Base-by-base conservation (phyloP, 1,140 invertebrate genomes). In the Nomia melanderi region DNA sequence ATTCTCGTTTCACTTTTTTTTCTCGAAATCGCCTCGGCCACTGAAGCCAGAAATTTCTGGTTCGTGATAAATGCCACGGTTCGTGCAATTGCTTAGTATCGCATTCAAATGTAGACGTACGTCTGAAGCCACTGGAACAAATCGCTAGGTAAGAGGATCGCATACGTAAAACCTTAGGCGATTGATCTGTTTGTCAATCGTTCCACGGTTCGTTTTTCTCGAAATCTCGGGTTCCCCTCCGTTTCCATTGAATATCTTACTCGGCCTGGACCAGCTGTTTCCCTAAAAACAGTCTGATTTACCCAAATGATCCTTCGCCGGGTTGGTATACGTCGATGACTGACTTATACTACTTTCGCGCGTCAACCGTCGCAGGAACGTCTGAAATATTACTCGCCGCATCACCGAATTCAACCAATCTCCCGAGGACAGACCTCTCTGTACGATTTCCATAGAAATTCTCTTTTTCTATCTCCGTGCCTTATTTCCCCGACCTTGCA, bases 101-200 rank as follows among this genome's bases (percentile, higher is more conserved):
- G 0, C 11, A 23, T 36, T 75, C 20, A 31, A 66, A 66, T 1
- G 50, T 67, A 75, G 23, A 53, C 39, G 50, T 74, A n/a, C 47
- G 62, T 39, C 4, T 14, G 23, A 47, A 53, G 39, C 57, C 27
- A n/a, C 33, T 14, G 25, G 39, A 53, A 66, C 73, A 75, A 75
- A 75, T 75, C 63, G 14, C 33, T 17, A 4, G n/a, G 39, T 54
- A 56, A 67, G 50, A 67, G 64, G 54, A 47, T 59, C 73, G 73
- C 53, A 67, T 75, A 75, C 73, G 53, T 67, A 75, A 75, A 75
- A 50, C 29, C 11, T 11, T 4, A 14, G 7, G 50, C 54, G 72
- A 83, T 78, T 81, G 74, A 83, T 77, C 71, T 67, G 74, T 86
- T 86, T 85, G 76, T 85, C 81, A 81, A 60, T 83, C 33, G 41